Base-by-base conservation (phyloP, 2,888 invertebrate species). In the Ditula angustiorana region DNA sequence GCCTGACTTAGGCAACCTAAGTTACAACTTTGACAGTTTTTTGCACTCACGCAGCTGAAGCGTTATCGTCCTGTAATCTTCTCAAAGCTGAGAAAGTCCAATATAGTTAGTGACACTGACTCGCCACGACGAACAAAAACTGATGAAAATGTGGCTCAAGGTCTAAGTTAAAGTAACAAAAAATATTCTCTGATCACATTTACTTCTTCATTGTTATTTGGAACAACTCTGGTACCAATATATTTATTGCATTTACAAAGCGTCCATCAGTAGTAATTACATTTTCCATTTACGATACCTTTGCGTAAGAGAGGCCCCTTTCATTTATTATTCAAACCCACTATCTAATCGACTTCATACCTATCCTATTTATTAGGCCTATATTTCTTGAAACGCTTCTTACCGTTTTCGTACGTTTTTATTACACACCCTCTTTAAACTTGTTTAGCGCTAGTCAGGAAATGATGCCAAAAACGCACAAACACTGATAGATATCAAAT, bases 241-340 rank as follows among this genome's bases (percentile, higher is more conserved):
- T 19, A 41, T 41, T n/a, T n/a, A 33, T 33, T 33, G 30, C n/a
- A 21, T 57, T 58, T 19, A 44, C 50, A 50, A 50, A 41, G 19
- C 33, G 30, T 41, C 49, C 56, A 49, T 62, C 49, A 47, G 56
- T 28, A 37, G 26, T 37, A 37, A 44, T 56, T 47, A 50, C 41
- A 49, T 50, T 28, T 63, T 50, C 33, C 24, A n/a, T 52, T 59
- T 46, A 58, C 64, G 57, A 44, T 35, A 41, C 35, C 8, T 24
- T 50, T 46, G 11, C 35, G 46, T 44, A 35, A 52, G 58, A 58
- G 19, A 57, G 33, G 35, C 13, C 13, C 52, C 46, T 46, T 64
- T 58, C 58, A 64, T 64, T 64, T 58, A 64, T 64, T 52, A 58
- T 64, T 64, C 33, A 64, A 33, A 21, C 52, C 58, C 50, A 19